Conservation (phyloP, 2,113 vertebrate species). For the Rhinichthys klamathensis region DNA sequence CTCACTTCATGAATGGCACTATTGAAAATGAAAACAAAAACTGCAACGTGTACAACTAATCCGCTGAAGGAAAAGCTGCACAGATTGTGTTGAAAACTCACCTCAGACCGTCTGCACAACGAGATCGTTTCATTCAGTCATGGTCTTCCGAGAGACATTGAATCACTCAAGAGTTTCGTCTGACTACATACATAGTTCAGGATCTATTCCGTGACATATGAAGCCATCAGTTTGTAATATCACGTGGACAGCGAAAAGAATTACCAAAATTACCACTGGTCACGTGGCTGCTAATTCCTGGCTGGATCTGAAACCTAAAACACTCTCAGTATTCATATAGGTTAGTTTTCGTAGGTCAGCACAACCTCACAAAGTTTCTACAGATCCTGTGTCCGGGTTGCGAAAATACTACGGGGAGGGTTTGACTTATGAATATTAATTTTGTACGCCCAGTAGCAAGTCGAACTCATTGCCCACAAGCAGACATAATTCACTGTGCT, state of each 20-base stretch:
- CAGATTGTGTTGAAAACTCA: not conserved
- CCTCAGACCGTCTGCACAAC: not conserved
- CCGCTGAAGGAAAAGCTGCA: not conserved
- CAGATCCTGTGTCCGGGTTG: not conserved
- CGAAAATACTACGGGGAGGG: not conserved
- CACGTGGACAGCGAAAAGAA: constrained; percentile 11
- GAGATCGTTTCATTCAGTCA: not conserved
- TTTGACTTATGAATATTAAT: not conserved
- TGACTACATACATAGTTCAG: not conserved
- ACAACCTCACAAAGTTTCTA: not conserved
- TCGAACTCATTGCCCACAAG: not conserved
- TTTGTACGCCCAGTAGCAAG: no score
- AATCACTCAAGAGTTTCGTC: not conserved
- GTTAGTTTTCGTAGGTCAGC: not conserved
- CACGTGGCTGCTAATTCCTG: constrained; percentile 22
- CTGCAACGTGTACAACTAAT: constrained; percentile 19
- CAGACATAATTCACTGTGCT: not conserved
- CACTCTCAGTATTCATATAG: not conserved
- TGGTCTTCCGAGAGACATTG: not conserved
- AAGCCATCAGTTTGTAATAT: constrained; percentile 1
- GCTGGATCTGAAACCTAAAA: not conserved
- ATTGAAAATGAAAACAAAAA: constrained; percentile 40
- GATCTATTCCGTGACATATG: not conserved
- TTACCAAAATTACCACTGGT: not conserved
- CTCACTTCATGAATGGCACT: constrained; percentile 3